Base-by-base conservation (phyloP, 2,113 vertebrate species). In the Platycercus adscitus region DNA sequence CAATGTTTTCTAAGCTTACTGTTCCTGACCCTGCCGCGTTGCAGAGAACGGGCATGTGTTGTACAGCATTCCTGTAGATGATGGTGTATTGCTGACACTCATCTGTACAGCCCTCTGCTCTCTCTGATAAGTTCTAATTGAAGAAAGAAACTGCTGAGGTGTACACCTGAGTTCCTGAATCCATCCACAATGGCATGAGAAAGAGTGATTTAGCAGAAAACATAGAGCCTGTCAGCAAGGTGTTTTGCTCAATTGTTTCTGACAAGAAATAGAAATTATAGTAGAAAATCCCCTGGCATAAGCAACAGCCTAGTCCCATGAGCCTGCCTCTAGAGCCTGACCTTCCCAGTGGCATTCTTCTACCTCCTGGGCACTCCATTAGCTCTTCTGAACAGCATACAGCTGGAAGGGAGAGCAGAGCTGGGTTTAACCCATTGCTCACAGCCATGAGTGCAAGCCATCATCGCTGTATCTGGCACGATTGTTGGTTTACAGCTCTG, bases 231-330 rank as follows among this genome's bases (percentile, higher is more conserved):
- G 28, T 71, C 73, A 84, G 28, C 41, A 65, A 88, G 13, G n/a
- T 86, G 37, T 80, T 73, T 94, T 46, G n/a, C 53, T 91, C 43
- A 93, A 29, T n/a, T 75, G 19, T 41, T 90, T 92, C 55, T 87
- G 66, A 41, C 19, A 76, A 68, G 61, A 81, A 93, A 52, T 52
- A 72, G 23, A 68, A 95, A 84, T 73, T 47, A 47, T 17, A 47
- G 11, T 35, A 77, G 37, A 73, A 90, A 90, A 81, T 90, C 17
- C 16, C 24, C 52, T 68, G 43, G 60, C 25, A 20, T 64, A 81
- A 58, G n/a, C 7, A 25, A 78, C 43, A 84, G 17, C 11, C 39
- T 9, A 64, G 35, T 73, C 28, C 28, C 37, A 35, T 37, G 25
- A 58, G 28, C 17, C 25, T 76, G 7, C 9, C 10, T 71, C 15